Evolutionary conservation across 1,140 invertebrate species (phyloP).

Genomic region (Drosophila lacteicornis): DNA sequence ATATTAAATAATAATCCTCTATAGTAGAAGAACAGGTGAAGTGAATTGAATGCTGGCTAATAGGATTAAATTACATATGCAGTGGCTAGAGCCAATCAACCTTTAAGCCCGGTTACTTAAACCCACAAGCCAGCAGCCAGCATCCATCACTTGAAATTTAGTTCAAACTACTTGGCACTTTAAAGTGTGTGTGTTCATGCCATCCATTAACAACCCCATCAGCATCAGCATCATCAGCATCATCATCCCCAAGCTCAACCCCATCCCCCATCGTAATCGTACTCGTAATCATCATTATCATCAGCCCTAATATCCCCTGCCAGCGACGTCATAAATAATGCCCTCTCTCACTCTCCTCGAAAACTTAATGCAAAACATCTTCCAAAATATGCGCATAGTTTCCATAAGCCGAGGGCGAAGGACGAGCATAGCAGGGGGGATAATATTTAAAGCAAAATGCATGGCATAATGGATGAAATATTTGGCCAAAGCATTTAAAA

Average conservation of each 20-base stretch:
- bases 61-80: neutral
- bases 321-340: constrained; percentile 50
- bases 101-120: constrained; percentile 18
- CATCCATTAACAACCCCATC: constrained; percentile 38
- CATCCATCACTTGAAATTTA: constrained; percentile 43
- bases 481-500: constrained; percentile 36
- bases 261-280: neutral
- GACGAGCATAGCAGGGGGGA: neutral
- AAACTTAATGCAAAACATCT: constrained; percentile 51
- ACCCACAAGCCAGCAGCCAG: constrained; percentile 28
- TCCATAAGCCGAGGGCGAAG: neutral
- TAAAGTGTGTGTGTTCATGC: constrained; percentile 36
- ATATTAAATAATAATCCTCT: neutral
- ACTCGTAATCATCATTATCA: constrained; percentile 41
- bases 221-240: neutral
- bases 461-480: constrained; percentile 43
- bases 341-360: neutral
- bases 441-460: constrained; percentile 42
- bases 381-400: constrained; percentile 53
- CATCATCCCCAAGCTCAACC: neutral
- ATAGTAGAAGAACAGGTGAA: neutral
- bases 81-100: constrained; percentile 4
- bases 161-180: constrained; percentile 38
- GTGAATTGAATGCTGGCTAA: constrained; percentile 6
- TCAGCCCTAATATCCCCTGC: constrained; percentile 41